A percentile compares a stretch with the other conserved stretches of the same genome.
Evolutionary conservation across 2,888 invertebrate species (phyloP).

Genomic region (Mayetiola destructor): DNA sequence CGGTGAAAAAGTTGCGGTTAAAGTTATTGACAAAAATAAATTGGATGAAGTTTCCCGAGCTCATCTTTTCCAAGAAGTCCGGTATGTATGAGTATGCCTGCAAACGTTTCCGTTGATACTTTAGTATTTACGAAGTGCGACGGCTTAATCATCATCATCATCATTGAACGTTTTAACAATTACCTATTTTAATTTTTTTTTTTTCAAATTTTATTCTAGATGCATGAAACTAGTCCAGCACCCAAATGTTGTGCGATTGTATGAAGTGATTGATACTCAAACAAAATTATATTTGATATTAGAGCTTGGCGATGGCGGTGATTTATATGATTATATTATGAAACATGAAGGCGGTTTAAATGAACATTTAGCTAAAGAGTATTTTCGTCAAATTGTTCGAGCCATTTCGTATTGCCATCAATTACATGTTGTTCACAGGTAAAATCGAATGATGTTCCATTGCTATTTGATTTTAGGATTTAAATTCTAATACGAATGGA

Average conservation of each 20-base stretch:
- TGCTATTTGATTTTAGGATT: not conserved
- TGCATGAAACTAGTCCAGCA: conserved; percentile 99
- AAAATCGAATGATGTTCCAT: conserved; percentile 5
- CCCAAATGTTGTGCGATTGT: conserved; percentile 93
- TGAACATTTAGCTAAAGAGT: conserved; percentile 71
- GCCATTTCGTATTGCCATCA: conserved; percentile 98
- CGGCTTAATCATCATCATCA: not conserved
- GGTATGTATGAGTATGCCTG: conserved; percentile 27
- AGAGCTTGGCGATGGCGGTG: conserved; percentile 95
- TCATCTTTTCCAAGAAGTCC: conserved; percentile 91
- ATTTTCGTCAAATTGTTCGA: conserved; percentile 92
- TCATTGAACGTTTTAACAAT: not conserved
- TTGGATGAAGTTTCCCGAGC: conserved; percentile 89
- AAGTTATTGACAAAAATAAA: conserved; percentile 97
- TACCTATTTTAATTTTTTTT: not conserved
- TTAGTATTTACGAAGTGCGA: no score
- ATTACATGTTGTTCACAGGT: conserved; percentile 48
- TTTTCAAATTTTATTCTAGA: conserved; percentile 37
- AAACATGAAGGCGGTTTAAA: conserved; percentile 80
- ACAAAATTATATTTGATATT: conserved; percentile 93
- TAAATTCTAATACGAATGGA: not conserved
- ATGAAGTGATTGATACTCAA: conserved; percentile 98
- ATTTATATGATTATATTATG: conserved; percentile 97
- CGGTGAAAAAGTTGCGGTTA: conserved; percentile 94
- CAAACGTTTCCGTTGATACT: no score